Base-by-base conservation (phyloP, 1,140 invertebrate genomes). In the Temnothorax curvispinosus region DNA sequence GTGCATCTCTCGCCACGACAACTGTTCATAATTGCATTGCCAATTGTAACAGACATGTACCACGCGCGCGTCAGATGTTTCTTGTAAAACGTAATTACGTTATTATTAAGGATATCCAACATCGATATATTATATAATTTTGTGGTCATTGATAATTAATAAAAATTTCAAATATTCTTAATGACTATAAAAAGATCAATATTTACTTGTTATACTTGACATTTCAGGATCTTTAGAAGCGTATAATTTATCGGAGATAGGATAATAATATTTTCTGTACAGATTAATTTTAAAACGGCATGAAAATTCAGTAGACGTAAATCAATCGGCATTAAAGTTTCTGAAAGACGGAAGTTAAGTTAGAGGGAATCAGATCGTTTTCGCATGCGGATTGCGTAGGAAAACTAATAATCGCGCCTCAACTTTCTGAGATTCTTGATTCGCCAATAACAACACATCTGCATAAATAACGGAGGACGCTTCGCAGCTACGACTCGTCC, bases 21-120 rank as follows among this genome's bases (percentile, higher is more conserved):
- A 88, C 58, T 81, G 64, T 27, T 86, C 75, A 81, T 90, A 90
- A 90, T 90, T 90, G 89, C 89, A 80, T 90, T 47, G 54, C 50
- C 67, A 82, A 90, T 90, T 80, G 62, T 47, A 54, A 62, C 54
- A 69, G 69, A 81, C 21, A 21, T 54, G 47, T 60, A 38, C 1
- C 0, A 44, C 3, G 8, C 41, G 69, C 21, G 47, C 13, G 21
- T 38, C 44, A 18, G 50, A 58, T 32, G 21, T 67, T 69, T 41
- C 54, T 74, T 75, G 54, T 13, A 8, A 52, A 47, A 69, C 5
- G 9, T n/a, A 69, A 18, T 18, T 82, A n/a, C 9, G n/a, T 41
- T 38, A 65, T 54, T 56, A 41, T 38, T 27, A 65, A 1, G 13
- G 7, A 47, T 21, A 38, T 65, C 8, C 11, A 38, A 50, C 0